Conservation (phyloP, 2,113 vertebrate genomes). For the Neodon shergylaensis region DNA sequence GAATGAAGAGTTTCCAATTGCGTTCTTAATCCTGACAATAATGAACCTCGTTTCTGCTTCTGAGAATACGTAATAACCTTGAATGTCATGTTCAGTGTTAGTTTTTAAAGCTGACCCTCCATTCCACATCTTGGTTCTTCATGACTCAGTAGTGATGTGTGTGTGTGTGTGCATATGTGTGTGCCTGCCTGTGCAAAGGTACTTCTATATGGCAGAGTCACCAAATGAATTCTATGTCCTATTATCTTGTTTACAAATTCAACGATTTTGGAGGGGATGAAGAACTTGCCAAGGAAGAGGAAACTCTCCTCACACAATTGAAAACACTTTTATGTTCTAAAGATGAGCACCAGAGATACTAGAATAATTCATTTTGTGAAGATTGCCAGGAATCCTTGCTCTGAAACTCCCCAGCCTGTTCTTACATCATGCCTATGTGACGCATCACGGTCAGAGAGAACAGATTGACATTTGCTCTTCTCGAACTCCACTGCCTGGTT, state of each 20-base stretch:
- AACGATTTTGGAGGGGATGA: background rate
- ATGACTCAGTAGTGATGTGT: constrained; percentile 52
- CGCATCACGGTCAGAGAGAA: constrained; percentile 76
- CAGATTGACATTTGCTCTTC: constrained; percentile 72
- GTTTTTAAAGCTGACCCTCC: background rate
- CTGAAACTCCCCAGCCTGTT: constrained; percentile 61
- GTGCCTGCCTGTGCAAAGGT: background rate
- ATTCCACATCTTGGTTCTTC: constrained; percentile 37
- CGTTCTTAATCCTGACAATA: background rate
- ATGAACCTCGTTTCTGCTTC: constrained; percentile 36
- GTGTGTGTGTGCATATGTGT: background rate
- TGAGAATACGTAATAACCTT: constrained; percentile 57
- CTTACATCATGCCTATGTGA: constrained; percentile 74
- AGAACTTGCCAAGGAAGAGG: constrained; percentile 48
- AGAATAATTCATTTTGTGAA: constrained; percentile 72
- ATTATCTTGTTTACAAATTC: constrained; percentile 32
- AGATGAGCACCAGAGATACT: constrained; percentile 65
- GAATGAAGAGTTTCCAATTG: background rate
- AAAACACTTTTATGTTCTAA: constrained; percentile 66
- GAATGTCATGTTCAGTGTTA: constrained; percentile 32
- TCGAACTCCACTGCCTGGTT: constrained; percentile 64
- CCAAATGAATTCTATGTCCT: constrained; percentile 12
- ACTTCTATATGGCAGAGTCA: constrained; percentile 52
- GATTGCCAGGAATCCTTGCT: constrained; percentile 77
- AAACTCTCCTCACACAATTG: constrained; percentile 58